Evolutionary conservation across 2,888 invertebrate species (phyloP).

Genomic region (Phyllotreta striolata): DNA sequence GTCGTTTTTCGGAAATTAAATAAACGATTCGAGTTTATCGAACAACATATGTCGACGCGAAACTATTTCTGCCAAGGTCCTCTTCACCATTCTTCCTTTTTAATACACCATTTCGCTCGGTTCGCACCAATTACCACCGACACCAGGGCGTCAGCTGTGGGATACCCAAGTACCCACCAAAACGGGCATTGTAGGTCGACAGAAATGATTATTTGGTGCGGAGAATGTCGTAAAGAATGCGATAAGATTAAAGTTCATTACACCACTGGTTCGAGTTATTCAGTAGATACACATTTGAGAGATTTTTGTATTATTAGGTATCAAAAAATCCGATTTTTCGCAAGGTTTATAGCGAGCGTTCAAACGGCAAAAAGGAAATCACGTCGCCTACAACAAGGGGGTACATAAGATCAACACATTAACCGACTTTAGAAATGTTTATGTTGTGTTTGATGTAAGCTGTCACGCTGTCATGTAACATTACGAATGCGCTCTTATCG

Average conservation of each 20-base stretch:
- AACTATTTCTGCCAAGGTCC: slow-evolving; percentile 32
- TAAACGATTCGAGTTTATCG: slow-evolving; percentile 14
- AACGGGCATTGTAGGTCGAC: too few relatives aligned
- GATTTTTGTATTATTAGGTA: too few relatives aligned
- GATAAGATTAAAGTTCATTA: too few relatives aligned
- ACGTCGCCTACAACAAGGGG: slow-evolving; percentile 38
- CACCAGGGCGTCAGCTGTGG: slow-evolving; percentile 55
- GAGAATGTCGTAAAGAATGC: too few relatives aligned
- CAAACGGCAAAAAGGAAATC: slow-evolving; percentile 46
- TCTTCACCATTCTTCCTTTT: slow-evolving; percentile 46
- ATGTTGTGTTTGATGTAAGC: slow-evolving; percentile 57
- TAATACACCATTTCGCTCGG: slow-evolving; percentile 43
- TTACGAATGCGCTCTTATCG: slow-evolving; percentile 50
- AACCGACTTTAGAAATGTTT: slow-evolving; percentile 51
- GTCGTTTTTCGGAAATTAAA: slow-evolving; percentile 12
- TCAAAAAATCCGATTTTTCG: too few relatives aligned
- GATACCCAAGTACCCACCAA: slow-evolving; percentile 34
- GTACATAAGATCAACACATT: slow-evolving; percentile 54
- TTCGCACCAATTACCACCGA: slow-evolving; percentile 54
- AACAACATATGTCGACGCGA: slow-evolving; percentile 33
- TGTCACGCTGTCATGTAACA: slow-evolving; percentile 55
- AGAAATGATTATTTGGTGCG: too few relatives aligned
- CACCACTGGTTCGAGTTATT: too few relatives aligned
- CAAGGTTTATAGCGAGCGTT: too few relatives aligned
- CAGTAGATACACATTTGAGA: too few relatives aligned